These are phyloP conservation scores for Perithous albicinctus DNA, from an alignment of 2,888 invertebrate species.

Conservation along the genomic window DNA sequence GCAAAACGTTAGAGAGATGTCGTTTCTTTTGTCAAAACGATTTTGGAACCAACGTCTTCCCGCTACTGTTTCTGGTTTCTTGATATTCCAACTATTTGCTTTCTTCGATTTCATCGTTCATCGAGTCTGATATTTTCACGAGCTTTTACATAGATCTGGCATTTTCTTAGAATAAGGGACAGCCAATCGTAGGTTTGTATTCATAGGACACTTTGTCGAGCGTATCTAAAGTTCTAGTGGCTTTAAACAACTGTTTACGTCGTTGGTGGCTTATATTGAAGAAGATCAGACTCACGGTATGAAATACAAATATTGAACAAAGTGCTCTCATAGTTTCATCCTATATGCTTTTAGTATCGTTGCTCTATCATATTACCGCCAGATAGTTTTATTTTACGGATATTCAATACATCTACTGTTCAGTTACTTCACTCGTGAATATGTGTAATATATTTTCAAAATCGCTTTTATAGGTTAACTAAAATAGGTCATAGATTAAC, in stretches of 20 bases:
- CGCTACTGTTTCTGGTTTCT: slow-evolving; percentile 64
- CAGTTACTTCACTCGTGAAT: no score
- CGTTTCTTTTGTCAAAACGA: slow-evolving; percentile 63
- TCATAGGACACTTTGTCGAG: background rate
- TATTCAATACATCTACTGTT: background rate
- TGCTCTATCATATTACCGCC: no score
- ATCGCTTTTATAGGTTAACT: no score
- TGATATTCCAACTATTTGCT: background rate
- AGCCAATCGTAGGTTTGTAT: background rate
- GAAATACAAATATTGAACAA: slow-evolving; percentile 11
- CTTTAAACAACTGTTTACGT: slow-evolving; percentile 66
- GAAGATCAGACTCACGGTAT: background rate
- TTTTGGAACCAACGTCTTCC: slow-evolving; percentile 7
- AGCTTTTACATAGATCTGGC: background rate
- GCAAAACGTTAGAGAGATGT: slow-evolving; percentile 38
- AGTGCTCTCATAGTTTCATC: background rate
- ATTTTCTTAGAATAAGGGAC: background rate
- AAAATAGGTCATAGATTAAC: no score
- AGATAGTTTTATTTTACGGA: no score
- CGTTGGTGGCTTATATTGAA: background rate
- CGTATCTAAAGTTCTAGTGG: slow-evolving; percentile 69
- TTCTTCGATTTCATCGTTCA: slow-evolving; percentile 8
- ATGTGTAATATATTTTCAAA: no score
- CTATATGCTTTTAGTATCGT: background rate
- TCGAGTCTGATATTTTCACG: background rate